phyloP scores from a whole-genome alignment of 2,113 vertebrate genomes.

The Cynocephalus volans region DNA sequence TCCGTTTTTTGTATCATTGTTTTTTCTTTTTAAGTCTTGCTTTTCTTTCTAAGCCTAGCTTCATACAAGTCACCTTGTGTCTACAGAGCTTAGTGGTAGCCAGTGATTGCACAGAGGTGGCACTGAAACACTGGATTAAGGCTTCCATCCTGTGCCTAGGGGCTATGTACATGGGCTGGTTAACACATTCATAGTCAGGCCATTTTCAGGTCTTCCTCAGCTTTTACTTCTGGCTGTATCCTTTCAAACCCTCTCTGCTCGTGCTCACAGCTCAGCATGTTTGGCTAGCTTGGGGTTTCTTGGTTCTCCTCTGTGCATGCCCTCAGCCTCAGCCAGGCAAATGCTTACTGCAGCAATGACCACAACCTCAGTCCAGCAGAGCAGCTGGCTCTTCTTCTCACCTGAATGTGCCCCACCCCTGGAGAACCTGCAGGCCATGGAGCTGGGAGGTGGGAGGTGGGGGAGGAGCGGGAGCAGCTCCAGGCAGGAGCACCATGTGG shows the following conservation, averaged over 20 bases:
- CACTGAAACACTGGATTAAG: not conserved
- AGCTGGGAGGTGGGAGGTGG: not conserved
- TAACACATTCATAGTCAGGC: not conserved
- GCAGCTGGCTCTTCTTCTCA: not conserved
- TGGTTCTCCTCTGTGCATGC: not conserved
- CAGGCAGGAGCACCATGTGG: not conserved
- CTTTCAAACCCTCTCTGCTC: not conserved
- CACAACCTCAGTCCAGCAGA: not conserved
- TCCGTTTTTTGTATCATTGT: not conserved
- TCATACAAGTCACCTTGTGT: not conserved
- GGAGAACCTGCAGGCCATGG: not conserved
- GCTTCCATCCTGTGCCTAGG: not conserved
- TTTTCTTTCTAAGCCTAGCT: not conserved
- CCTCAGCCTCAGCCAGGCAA: no score
- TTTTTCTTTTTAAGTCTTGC: not conserved
- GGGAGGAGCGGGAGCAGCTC: not conserved
- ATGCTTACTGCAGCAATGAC: not conserved
- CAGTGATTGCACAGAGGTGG: not conserved
- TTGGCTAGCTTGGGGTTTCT: not conserved
- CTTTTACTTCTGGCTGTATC: not conserved
- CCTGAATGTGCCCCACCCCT: accelerated
- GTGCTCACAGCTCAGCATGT: not conserved
- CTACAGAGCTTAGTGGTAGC: not conserved
- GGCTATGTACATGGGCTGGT: not conserved
- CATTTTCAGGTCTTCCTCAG: not conserved